phyloP scores from a whole-genome alignment of 2,888 invertebrate genomes.

The Antheraea yamamai region DNA sequence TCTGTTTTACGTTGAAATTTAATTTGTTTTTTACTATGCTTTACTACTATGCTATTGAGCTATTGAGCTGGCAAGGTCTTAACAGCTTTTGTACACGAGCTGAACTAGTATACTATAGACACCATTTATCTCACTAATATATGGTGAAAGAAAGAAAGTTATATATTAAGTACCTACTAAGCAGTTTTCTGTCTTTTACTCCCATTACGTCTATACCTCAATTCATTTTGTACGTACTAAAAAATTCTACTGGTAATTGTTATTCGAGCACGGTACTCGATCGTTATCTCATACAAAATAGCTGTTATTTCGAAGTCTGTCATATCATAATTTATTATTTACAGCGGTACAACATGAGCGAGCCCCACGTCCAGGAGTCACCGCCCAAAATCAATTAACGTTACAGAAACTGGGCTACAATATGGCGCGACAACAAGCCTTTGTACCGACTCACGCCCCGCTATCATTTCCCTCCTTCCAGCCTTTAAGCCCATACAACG shows the following conservation, averaged over 20 bases:
- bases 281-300: conserved; percentile 6
- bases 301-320: background rate
- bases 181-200: background rate
- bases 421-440: conserved; percentile 56
- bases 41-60: too few relatives aligned
- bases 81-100: too few relatives aligned
- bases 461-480: conserved; percentile 55
- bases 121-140: too few relatives aligned
- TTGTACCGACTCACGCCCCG: conserved; percentile 49
- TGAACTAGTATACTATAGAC: too few relatives aligned
- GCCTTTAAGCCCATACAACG: conserved; percentile 51
- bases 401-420: conserved; percentile 74
- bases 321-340: conserved; percentile 37
- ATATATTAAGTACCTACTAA: background rate
- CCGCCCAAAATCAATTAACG: conserved; percentile 68
- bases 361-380: conserved; percentile 85
- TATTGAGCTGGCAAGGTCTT: too few relatives aligned
- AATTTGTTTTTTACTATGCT: too few relatives aligned
- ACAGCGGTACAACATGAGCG: conserved; percentile 95
- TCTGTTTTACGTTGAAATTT: too few relatives aligned
- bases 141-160: too few relatives aligned
- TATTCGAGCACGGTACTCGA: background rate
- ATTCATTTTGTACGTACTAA: background rate
- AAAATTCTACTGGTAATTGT: background rate
- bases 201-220: background rate